Conservation (phyloP, 1,140 invertebrate genomes). For the Oryctes rhinoceros region DNA sequence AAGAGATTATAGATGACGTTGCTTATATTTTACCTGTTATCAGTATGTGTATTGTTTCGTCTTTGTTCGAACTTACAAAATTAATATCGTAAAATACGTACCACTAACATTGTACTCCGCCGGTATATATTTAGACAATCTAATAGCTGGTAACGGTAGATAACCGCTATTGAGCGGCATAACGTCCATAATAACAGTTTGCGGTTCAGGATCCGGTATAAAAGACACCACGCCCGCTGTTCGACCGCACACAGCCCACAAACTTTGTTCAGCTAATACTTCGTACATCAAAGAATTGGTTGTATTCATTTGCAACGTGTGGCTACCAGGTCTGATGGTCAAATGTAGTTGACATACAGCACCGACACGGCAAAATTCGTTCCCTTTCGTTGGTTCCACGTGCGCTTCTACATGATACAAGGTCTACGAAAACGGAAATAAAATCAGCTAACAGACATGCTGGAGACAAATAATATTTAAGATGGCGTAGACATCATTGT, state of each 20-base stretch:
- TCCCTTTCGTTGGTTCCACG: constrained; percentile 82
- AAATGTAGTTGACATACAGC: constrained; percentile 87
- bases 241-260: constrained; percentile 91
- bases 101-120: constrained; percentile 67
- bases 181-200: constrained; percentile 84
- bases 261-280: constrained; percentile 86
- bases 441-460: constrained; percentile 7
- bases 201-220: constrained; percentile 71
- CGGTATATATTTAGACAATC: constrained; percentile 91
- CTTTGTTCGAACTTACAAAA: background rate
- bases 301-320: constrained; percentile 41
- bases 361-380: constrained; percentile 87
- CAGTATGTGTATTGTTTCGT: too few relatives aligned
- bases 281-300: constrained; percentile 86
- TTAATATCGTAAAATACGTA: constrained; percentile 36
- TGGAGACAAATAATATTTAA: background rate
- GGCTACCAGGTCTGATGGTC: constrained; percentile 69
- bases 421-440: constrained; percentile 68
- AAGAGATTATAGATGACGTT: too few relatives aligned
- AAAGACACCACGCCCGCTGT: constrained; percentile 87
- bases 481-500: background rate
- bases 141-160: constrained; percentile 85
- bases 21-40: too few relatives aligned
- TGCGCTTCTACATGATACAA: constrained; percentile 83
- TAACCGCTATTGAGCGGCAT: constrained; percentile 91